phyloP scores from a whole-genome alignment of 2,888 invertebrate species.

The Agrotis clavis region DNA sequence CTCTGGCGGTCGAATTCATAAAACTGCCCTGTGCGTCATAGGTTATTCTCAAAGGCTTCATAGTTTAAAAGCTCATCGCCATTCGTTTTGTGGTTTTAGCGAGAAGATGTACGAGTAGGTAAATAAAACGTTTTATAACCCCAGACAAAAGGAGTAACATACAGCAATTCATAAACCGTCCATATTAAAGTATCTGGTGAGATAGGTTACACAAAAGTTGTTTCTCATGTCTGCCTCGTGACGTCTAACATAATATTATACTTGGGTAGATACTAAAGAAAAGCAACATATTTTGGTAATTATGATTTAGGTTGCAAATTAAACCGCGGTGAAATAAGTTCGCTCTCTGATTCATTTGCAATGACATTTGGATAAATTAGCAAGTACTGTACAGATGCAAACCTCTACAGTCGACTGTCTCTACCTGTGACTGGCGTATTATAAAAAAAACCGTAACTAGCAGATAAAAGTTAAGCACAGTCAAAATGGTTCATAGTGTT shows the following conservation, averaged over 20 bases:
- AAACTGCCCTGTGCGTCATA: not conserved
- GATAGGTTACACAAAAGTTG: not conserved
- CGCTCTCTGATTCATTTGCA: too few species aligned
- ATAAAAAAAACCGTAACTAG: too few species aligned
- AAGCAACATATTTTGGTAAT: conserved; percentile 15
- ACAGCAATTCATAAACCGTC: conserved; percentile 16
- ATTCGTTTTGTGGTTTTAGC: not conserved
- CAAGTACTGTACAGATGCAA: too few species aligned
- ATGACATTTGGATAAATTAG: too few species aligned
- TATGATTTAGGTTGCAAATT: conserved; percentile 3
- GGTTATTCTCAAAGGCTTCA: not conserved
- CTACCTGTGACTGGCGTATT: too few species aligned
- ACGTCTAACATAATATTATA: too few species aligned
- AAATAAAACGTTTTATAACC: not conserved
- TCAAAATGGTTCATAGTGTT: too few species aligned
- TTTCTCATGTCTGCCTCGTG: conserved; percentile 4
- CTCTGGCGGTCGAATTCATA: not conserved
- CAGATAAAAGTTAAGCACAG: too few species aligned
- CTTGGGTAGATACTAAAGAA: not conserved
- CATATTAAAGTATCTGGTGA: conserved; percentile 6
- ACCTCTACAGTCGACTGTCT: too few species aligned
- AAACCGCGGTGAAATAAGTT: too few species aligned
- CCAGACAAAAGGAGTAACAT: not conserved
- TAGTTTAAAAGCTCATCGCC: not conserved
- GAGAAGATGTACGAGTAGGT: not conserved